Percentiles rank a stretch among this genome's conserved stretches.
phyloP scores from a whole-genome alignment of 2,888 invertebrate genomes.

The Pimpla rufipes region DNA sequence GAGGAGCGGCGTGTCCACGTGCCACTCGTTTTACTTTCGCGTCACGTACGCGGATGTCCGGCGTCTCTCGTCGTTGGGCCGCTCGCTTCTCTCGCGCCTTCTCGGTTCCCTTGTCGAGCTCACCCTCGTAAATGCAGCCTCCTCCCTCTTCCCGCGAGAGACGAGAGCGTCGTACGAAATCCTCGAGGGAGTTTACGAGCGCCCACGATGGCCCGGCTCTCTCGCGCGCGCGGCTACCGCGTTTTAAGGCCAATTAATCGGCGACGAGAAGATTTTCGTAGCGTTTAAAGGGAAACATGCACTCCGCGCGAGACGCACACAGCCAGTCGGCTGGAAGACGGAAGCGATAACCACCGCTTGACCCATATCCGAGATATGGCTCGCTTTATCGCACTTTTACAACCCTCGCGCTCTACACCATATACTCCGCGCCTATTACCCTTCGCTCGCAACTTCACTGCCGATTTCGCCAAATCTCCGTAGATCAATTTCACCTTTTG shows the following conservation, averaged over 20 bases:
- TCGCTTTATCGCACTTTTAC: background rate
- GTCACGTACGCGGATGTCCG: constrained; percentile 63
- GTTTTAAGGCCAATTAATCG: constrained; percentile 34
- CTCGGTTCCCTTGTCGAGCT: constrained; percentile 36
- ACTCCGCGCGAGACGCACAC: background rate
- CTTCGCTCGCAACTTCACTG: too few relatives aligned
- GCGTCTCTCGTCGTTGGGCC: constrained; percentile 12
- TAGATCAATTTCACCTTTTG: too few relatives aligned
- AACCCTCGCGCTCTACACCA: background rate
- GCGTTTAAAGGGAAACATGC: constrained; percentile 2
- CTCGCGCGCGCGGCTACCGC: background rate
- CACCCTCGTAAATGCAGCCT: constrained; percentile 44
- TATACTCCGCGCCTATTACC: too few relatives aligned
- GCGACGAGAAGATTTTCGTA: background rate
- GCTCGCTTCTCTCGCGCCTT: constrained; percentile 11
- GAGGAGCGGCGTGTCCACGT: constrained; percentile 8
- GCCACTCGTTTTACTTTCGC: constrained; percentile 44
- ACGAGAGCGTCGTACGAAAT: background rate
- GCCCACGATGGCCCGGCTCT: background rate
- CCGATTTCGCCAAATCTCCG: too few relatives aligned
- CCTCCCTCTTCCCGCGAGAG: background rate
- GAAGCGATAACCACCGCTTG: constrained; percentile 1
- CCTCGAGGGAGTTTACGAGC: constrained; percentile 24
- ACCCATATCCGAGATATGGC: background rate
- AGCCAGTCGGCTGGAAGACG: background rate